phyloP scores from a whole-genome alignment of 1,140 invertebrate species.

The Nixonia krombeini region DNA sequence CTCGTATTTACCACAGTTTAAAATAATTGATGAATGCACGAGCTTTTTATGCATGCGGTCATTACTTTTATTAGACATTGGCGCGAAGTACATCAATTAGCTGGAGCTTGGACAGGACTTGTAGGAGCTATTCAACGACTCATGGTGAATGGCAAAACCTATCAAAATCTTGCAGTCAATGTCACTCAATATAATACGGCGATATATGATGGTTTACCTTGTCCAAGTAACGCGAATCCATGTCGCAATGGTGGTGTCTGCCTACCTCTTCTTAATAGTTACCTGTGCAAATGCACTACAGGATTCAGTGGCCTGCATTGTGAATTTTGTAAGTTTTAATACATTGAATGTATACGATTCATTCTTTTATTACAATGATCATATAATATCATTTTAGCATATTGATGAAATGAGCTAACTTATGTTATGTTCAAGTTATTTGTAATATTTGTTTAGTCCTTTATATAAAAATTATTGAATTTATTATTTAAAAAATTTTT shows the following conservation, averaged over 20 bases:
- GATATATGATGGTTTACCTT: constrained; percentile 80
- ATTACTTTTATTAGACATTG: constrained; percentile 79
- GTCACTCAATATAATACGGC: constrained; percentile 71
- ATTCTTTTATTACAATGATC: too few species aligned
- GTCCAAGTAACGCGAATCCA: constrained; percentile 75
- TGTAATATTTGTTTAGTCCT: too few species aligned
- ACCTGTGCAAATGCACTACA: constrained; percentile 79
- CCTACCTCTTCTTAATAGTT: constrained; percentile 80
- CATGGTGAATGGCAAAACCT: constrained; percentile 82
- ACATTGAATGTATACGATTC: too few species aligned
- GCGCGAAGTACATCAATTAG: constrained; percentile 80
- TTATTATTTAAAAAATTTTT: too few species aligned
- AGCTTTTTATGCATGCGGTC: too few species aligned
- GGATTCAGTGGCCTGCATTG: constrained; percentile 80
- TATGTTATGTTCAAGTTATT: too few species aligned
- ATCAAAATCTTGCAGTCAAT: constrained; percentile 72
- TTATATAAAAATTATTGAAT: too few species aligned
- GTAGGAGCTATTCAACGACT: constrained; percentile 88
- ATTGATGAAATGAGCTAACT: too few species aligned
- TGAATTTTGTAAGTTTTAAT: constrained; percentile 77
- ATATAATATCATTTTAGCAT: too few species aligned
- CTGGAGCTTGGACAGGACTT: constrained; percentile 82
- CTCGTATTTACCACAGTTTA: too few species aligned
- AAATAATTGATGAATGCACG: too few species aligned
- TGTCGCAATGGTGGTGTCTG: constrained; percentile 85